These are phyloP conservation scores for Chromoteleia sp. DNA, from an alignment of 2,888 invertebrate species.

Conservation along the genomic window DNA sequence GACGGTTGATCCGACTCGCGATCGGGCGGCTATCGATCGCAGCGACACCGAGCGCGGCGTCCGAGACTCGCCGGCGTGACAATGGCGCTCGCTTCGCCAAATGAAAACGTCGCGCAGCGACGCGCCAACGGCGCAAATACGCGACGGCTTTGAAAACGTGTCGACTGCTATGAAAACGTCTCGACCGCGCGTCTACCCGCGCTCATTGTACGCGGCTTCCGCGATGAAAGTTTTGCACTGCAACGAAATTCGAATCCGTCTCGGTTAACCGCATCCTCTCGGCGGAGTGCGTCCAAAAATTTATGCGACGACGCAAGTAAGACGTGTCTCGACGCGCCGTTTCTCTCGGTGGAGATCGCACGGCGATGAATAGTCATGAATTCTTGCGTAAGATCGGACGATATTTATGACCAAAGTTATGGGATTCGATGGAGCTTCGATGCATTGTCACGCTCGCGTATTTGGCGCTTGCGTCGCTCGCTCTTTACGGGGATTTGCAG, in stretches of 20 bases:
- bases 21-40: too few species aligned
- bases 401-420: constrained; percentile 40
- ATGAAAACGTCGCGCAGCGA: constrained; percentile 19
- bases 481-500: too few species aligned
- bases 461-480: constrained; percentile 1
- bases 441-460: constrained; percentile 6
- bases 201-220: constrained; percentile 35
- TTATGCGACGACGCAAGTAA: constrained; percentile 72
- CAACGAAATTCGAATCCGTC: constrained; percentile 76
- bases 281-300: constrained; percentile 71
- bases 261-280: constrained; percentile 78
- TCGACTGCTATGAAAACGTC: constrained; percentile 9
- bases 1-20: neutral
- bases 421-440: constrained; percentile 8
- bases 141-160: constrained; percentile 31
- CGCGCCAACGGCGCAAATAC: constrained; percentile 20
- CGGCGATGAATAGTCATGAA: constrained; percentile 19
- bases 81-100: constrained; percentile 26
- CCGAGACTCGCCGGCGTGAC: too few species aligned
- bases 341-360: constrained; percentile 30
- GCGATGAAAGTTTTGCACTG: constrained; percentile 60
- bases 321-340: constrained; percentile 50
- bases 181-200: neutral
- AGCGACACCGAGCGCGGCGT: too few species aligned
- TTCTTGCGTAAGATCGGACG: constrained; percentile 6